Percentiles rank a stretch among this genome's conserved stretches.
Conservation (phyloP, 1,140 invertebrate genomes). For the Zaprionus africanus region DNA sequence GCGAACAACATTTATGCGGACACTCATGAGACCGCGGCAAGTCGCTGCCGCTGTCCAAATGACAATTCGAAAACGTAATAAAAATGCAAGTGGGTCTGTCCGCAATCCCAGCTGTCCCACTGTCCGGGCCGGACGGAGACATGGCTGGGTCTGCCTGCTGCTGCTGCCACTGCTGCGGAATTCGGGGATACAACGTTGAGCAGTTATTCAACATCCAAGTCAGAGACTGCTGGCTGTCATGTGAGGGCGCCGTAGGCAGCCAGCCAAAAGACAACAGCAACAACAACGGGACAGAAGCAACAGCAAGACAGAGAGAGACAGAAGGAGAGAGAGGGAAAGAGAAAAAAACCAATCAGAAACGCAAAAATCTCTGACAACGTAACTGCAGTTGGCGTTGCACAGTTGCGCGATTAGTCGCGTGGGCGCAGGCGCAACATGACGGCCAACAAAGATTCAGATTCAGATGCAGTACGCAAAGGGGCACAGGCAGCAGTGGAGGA, state of each 20-base stretch:
- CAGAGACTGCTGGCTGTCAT: conserved; percentile 65
- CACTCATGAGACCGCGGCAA: conserved; percentile 66
- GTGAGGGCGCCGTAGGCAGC: conserved; percentile 69
- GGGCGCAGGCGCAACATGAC: conserved; percentile 79
- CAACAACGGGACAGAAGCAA: no score
- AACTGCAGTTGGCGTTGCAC: conserved; percentile 73
- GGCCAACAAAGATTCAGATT: conserved; percentile 77
- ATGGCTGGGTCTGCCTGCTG: neutral
- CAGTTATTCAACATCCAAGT: conserved; percentile 73
- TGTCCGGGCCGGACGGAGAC: neutral
- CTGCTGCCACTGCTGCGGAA: conserved; percentile 15
- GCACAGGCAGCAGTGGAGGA: neutral
- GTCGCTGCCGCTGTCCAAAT: conserved; percentile 54
- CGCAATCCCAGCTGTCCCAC: neutral
- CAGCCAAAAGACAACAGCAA: conserved; percentile 11
- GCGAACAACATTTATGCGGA: conserved; percentile 76
- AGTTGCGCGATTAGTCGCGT: conserved; percentile 64
- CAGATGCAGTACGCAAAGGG: conserved; percentile 21
- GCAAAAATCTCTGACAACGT: conserved; percentile 74
- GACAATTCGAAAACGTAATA: conserved; percentile 65
- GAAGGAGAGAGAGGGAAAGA: neutral
- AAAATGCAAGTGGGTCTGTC: conserved; percentile 63
- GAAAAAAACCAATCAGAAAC: conserved; percentile 71
- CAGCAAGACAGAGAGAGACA: neutral
- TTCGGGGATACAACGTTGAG: conserved; percentile 41